Conservation (phyloP, 37 sponge, comb jelly and placozoan species). For the Lycopodina hypogea region DNA sequence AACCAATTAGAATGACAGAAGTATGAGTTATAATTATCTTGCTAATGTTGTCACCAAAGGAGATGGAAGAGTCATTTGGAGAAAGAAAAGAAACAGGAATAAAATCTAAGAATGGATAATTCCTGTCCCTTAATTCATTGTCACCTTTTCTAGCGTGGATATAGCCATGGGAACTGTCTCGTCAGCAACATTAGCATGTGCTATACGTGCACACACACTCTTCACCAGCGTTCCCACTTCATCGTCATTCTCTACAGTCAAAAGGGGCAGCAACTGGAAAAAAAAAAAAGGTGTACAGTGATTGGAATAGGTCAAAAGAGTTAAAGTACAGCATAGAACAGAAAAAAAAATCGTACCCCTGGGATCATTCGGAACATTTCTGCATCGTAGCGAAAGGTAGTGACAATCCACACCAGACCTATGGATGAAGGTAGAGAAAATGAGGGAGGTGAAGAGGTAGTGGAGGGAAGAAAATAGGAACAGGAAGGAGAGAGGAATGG, state of each 20-base stretch:
- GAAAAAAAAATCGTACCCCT: not conserved
- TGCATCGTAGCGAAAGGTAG: not conserved
- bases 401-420: conserved; percentile 19
- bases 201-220: conserved; percentile 36
- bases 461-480: not conserved
- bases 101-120: too few species aligned
- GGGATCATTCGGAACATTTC: conserved; percentile 16
- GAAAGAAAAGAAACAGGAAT: too few species aligned
- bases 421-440: not conserved
- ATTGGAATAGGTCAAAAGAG: conserved; percentile 15
- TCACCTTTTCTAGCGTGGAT: conserved; percentile 11
- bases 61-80: too few species aligned
- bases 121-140: too few species aligned
- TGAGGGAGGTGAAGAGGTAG: not conserved
- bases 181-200: conserved; percentile 4
- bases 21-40: too few species aligned
- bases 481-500: not conserved
- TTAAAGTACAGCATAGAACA: not conserved
- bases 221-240: conserved; percentile 41
- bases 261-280: conserved; percentile 56
- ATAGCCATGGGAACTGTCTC: not conserved
- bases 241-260: conserved; percentile 66
- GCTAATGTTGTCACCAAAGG: too few species aligned
- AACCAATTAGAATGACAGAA: too few species aligned
- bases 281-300: not conserved